phyloP scores from a whole-genome alignment of 2,113 vertebrate species.

The Leucosticte australis region DNA sequence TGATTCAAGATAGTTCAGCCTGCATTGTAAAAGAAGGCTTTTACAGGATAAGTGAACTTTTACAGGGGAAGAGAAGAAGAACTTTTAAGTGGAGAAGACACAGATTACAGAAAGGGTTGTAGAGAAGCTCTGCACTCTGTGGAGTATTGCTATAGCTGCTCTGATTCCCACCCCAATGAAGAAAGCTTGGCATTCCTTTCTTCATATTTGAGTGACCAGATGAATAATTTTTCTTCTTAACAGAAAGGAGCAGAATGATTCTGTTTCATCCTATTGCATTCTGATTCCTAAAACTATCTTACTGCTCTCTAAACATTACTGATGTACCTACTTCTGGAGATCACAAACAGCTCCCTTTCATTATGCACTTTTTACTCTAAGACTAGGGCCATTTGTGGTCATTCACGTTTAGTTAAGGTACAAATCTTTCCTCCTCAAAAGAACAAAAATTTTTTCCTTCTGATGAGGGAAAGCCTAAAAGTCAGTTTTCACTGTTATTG shows the following conservation, averaged over 20 bases:
- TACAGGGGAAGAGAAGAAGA: not conserved
- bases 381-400: not conserved
- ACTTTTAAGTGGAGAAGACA: not conserved
- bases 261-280: not conserved
- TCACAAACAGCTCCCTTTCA: not conserved
- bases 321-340: not conserved
- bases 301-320: not conserved
- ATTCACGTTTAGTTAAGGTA: not conserved
- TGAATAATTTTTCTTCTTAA: not conserved
- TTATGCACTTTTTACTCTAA: not conserved
- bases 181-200: not conserved
- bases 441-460: accelerated
- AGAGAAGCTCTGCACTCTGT: not conserved
- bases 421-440: not conserved
- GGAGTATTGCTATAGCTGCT: not conserved
- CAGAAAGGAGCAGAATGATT: not conserved
- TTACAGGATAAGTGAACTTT: not conserved
- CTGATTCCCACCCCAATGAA: not conserved
- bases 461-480: not conserved
- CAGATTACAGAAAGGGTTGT: not conserved
- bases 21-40: not conserved
- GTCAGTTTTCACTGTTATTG: not conserved
- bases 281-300: not conserved
- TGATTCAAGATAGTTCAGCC: not conserved
- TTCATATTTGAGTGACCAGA: not conserved